These are phyloP conservation scores for Cabera pusaria DNA, from an alignment of 2,888 invertebrate genomes.

Conservation along the genomic window DNA sequence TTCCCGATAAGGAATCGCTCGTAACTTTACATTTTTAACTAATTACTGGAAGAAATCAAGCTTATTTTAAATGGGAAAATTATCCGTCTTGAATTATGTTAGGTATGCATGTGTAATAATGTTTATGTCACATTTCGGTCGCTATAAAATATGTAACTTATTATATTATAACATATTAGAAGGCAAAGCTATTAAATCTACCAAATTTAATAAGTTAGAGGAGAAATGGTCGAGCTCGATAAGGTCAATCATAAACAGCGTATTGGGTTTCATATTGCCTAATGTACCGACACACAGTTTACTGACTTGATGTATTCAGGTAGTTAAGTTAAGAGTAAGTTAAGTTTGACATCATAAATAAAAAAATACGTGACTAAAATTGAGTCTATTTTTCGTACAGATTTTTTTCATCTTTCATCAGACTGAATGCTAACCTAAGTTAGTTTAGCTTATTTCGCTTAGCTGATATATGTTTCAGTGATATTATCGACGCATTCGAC, in stretches of 20 bases:
- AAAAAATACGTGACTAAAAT: too few relatives aligned
- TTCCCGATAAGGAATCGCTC: conserved; percentile 12
- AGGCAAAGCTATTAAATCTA: conserved; percentile 44
- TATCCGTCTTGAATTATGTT: conserved; percentile 2
- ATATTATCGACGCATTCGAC: too few relatives aligned
- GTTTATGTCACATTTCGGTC: conserved; percentile 12
- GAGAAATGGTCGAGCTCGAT: conserved; percentile 39
- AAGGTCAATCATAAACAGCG: conserved; percentile 48
- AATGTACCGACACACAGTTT: conserved; percentile 28
- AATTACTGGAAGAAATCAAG: conserved; percentile 9
- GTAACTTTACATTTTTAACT: conserved; percentile 10
- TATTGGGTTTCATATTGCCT: conserved; percentile 48
- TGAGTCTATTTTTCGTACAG: too few relatives aligned
- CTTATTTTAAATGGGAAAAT: conserved; percentile 5
- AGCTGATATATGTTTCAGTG: too few relatives aligned
- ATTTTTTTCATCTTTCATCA: too few relatives aligned
- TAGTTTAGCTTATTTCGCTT: too few relatives aligned
- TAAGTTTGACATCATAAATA: too few relatives aligned
- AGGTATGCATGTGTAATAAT: conserved; percentile 4
- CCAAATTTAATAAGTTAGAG: conserved; percentile 40
- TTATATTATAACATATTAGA: conserved; percentile 37
- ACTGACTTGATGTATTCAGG: conserved; percentile 28
- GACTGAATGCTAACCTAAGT: too few relatives aligned
- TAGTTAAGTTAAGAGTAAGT: conserved; percentile 6
- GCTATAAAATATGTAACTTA: conserved; percentile 16